Evolutionary conservation across 1,140 invertebrate genomes (phyloP), one percentile per base, ranked within the genome.

Genomic region (Ladona fulva): DNA sequence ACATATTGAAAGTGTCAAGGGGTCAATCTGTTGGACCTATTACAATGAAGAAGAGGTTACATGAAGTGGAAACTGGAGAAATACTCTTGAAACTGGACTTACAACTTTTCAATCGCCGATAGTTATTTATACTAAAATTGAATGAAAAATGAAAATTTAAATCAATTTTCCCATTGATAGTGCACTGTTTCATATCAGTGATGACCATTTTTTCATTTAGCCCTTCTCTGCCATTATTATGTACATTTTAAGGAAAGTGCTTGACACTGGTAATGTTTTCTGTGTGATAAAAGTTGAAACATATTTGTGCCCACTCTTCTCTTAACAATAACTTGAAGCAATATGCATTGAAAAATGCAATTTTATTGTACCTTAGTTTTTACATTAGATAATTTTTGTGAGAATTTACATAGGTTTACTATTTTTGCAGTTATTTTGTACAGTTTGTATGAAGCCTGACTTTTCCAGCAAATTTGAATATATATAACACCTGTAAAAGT

Each of bases 31-130:
- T 87, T 80, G 92, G 91, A 78, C 93, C 93, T 73, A 89, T 93
- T 66, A 88, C 88, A 24, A 92, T 92, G 82, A 87, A 88, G 78
- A 86, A 94, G n/a, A 87, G 86, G 76, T 84, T 94, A 42, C 89
- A 89, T 80, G 92, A 94, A 86, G 92, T 93, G 5, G 89, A 91
- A 77, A 87, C 87, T 66, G 93, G 93, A 25, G 90, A 92, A 81
- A 88, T 94, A 37, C 84, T 90, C 25, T 86, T 94, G 24, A 94
- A 94, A 83, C 84, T 94, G 66, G 92, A 94, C 83, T 85, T 94
- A 66, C 91, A 91, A 80, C 84, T 94, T 24, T 94, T 92, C 85
- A 86, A 87, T 66, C 52, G n/a, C 16, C 52, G 52, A 22, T 66
- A 66, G 12, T 66, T 16, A 22, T 76, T 75, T 29, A 7, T 8